Percentiles rank a stretch among this genome's conserved stretches.
phyloP scores from a whole-genome alignment of 2,797 vertebrate species.

The Bradypodion pumilum region DNA sequence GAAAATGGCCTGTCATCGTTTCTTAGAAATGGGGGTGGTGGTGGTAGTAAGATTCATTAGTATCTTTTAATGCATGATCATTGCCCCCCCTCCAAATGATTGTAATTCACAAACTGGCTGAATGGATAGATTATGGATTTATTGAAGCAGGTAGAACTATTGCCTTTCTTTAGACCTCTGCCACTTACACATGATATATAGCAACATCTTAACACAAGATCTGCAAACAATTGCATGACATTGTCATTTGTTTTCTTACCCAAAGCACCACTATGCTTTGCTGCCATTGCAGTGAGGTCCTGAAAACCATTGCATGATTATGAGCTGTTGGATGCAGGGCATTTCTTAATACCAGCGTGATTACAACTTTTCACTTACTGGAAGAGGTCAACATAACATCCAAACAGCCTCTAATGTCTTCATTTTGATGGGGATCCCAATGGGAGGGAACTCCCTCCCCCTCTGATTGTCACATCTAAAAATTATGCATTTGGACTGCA shows the following conservation, averaged over 20 bases:
- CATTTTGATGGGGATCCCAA: background rate
- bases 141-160: background rate
- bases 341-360: background rate
- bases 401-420: background rate
- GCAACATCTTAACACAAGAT: background rate
- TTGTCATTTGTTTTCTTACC: background rate
- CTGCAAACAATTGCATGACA: background rate
- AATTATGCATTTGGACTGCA: no score
- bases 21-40: slow-evolving; percentile 33
- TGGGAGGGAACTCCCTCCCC: background rate
- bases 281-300: background rate
- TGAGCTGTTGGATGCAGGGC: background rate
- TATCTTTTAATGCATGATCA: slow-evolving; percentile 5
- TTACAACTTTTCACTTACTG: background rate
- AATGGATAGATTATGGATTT: no score
- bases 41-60: slow-evolving; percentile 39
- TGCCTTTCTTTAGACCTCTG: background rate
- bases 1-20: slow-evolving; percentile 39
- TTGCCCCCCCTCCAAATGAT: no score
- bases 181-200: background rate
- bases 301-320: background rate
- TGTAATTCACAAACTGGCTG: no score
- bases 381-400: background rate
- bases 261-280: no score
- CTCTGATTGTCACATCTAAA: no score